phyloP scores from a whole-genome alignment of 2,797 vertebrate genomes.

The Epinephelus coioides region DNA sequence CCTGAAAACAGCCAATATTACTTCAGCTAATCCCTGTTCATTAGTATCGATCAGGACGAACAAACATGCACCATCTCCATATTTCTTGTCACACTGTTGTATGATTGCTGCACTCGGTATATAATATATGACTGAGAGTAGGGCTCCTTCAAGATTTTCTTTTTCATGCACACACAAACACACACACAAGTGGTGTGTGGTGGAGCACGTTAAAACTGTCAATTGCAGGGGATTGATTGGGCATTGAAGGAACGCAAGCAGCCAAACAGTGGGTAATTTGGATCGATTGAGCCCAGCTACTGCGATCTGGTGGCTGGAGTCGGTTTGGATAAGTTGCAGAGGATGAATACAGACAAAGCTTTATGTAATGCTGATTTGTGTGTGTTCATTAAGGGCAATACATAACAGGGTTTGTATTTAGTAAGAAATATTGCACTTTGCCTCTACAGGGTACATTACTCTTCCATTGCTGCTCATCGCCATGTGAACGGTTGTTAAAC shows the following conservation, averaged over 20 bases:
- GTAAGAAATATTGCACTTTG: conserved; percentile 4
- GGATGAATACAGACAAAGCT: conserved; percentile 67
- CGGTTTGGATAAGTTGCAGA: conserved; percentile 62
- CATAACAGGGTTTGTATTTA: conserved; percentile 14
- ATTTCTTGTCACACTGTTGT: conserved; percentile 47
- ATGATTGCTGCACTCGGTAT: conserved; percentile 44
- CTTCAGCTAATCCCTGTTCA: conserved; percentile 66
- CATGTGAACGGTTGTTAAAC: neutral
- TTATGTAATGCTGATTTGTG: conserved; percentile 44
- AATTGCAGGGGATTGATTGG: conserved; percentile 80
- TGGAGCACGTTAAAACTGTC: conserved; percentile 77
- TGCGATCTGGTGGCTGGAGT: conserved; percentile 58
- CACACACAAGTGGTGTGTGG: conserved; percentile 46
- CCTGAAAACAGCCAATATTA: conserved; percentile 50
- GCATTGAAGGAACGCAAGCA: conserved; percentile 81
- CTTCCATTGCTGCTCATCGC: neutral
- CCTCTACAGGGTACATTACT: neutral
- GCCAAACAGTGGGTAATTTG: conserved; percentile 82
- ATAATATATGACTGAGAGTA: conserved; percentile 20
- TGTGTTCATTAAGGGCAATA: conserved; percentile 22
- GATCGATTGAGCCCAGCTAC: conserved; percentile 73
- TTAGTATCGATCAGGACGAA: conserved; percentile 69
- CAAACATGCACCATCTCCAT: conserved; percentile 58
- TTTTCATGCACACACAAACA: conserved; percentile 19
- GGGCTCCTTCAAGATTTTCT: conserved; percentile 28